phyloP scores from a whole-genome alignment of 2,888 invertebrate genomes.

The Heliconius ismenius region DNA sequence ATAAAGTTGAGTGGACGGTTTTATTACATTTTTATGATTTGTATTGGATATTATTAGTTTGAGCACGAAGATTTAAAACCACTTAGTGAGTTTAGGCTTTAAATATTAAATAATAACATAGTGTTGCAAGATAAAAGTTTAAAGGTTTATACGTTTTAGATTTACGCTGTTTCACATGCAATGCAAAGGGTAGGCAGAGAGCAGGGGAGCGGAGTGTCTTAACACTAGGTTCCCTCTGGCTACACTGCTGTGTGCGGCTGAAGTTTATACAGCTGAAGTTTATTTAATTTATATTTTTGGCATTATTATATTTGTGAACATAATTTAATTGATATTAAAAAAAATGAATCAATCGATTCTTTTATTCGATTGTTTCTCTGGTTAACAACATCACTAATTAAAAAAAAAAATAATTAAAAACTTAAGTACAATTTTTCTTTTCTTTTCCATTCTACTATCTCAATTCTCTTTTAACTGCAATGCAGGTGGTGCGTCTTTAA shows the following conservation, averaged over 20 bases:
- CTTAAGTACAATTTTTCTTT: neutral
- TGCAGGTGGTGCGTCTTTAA: conserved; percentile 28
- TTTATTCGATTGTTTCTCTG: too few species aligned
- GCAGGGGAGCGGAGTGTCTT: too few species aligned
- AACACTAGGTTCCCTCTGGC: too few species aligned
- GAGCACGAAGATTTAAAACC: neutral
- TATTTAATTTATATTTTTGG: neutral
- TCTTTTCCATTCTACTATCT: neutral
- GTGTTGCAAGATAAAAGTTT: too few species aligned
- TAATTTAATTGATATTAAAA: neutral
- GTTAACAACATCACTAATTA: too few species aligned
- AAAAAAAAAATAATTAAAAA: neutral
- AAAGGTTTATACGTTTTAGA: too few species aligned
- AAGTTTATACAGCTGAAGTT: too few species aligned
- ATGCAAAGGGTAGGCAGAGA: neutral
- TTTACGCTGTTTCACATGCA: neutral
- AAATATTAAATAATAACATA: too few species aligned
- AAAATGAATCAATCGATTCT: too few species aligned
- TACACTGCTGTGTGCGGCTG: too few species aligned
- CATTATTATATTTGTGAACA: neutral
- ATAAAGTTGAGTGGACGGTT: conserved; percentile 38
- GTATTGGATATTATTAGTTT: conserved; percentile 7
- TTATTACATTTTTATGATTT: conserved; percentile 42
- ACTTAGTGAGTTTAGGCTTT: neutral
- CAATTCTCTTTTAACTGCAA: conserved; percentile 11